Conservation (phyloP, 1,140 invertebrate species). For the Caenorhabditis remanei region DNA sequence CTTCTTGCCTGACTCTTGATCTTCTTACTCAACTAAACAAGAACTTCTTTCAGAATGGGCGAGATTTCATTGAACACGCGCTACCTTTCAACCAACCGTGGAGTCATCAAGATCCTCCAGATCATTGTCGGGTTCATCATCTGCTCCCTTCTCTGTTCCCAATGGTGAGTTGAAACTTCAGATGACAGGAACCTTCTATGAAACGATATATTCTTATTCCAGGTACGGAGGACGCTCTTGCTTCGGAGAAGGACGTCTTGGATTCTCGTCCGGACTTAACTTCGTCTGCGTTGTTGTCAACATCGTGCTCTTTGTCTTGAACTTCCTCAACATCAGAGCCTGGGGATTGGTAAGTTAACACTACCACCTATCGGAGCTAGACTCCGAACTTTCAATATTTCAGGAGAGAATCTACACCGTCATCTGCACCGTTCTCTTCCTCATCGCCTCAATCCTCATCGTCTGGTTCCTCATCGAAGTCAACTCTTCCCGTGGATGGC, state of each 20-base stretch:
- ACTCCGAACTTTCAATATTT: constrained; percentile 39
- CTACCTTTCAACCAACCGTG: constrained; percentile 72
- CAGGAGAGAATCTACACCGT: constrained; percentile 75
- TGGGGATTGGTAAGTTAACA: constrained; percentile 69
- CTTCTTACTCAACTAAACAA: background rate
- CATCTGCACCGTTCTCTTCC: constrained; percentile 72
- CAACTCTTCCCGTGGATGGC: constrained; percentile 65
- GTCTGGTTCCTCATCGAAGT: constrained; percentile 73
- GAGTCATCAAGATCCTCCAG: constrained; percentile 71
- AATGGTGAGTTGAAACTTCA: constrained; percentile 65
- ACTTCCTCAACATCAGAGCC: constrained; percentile 71
- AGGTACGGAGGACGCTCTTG: constrained; percentile 71
- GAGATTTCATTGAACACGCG: constrained; percentile 70
- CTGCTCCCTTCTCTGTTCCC: constrained; percentile 72
- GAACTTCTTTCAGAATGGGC: constrained; percentile 47
- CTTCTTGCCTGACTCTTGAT: background rate
- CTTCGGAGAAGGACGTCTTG: constrained; percentile 76
- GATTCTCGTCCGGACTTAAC: constrained; percentile 72
- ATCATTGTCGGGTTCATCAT: constrained; percentile 73
- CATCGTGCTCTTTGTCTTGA: constrained; percentile 75
- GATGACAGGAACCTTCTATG: background rate
- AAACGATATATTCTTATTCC: background rate
- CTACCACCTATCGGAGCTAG: no score
- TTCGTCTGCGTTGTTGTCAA: constrained; percentile 75
- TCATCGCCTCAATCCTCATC: constrained; percentile 72